Evolutionary conservation across 2,888 invertebrate genomes (phyloP).

Genomic region (Tetragnatha montana): DNA sequence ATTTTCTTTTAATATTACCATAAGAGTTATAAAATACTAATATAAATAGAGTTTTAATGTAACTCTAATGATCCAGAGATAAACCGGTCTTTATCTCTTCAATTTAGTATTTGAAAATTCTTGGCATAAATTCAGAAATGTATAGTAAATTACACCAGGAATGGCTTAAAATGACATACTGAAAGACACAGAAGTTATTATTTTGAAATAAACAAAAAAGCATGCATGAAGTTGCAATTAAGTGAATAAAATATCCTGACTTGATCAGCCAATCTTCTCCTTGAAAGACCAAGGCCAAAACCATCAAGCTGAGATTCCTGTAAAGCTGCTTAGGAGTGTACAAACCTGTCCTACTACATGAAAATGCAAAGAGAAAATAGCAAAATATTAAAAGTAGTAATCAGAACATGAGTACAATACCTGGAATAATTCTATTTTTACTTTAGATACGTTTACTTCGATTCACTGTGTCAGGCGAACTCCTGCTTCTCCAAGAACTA

Average conservation of each 20-base stretch:
- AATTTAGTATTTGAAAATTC: too few species aligned
- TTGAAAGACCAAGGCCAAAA: slow-evolving; percentile 9
- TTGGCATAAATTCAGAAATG: background rate
- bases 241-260: slow-evolving; percentile 59
- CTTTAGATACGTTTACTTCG: slow-evolving; percentile 67
- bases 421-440: slow-evolving; percentile 62
- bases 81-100: too few species aligned
- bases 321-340: slow-evolving; percentile 5
- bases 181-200: background rate
- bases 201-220: background rate
- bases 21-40: too few species aligned
- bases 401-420: slow-evolving; percentile 56
- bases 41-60: too few species aligned
- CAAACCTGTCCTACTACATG: slow-evolving; percentile 40
- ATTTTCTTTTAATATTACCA: too few species aligned
- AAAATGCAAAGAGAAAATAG: slow-evolving; percentile 20
- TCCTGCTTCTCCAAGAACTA: slow-evolving; percentile 42
- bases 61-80: too few species aligned
- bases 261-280: slow-evolving; percentile 29
- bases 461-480: slow-evolving; percentile 45
- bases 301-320: background rate
- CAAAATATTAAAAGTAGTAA: slow-evolving; percentile 17
- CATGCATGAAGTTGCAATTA: slow-evolving; percentile 31
- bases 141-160: background rate
- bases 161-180: background rate